phyloP scores from a whole-genome alignment of 2,797 vertebrate species.

The Petrocephalus schoutedeni region DNA sequence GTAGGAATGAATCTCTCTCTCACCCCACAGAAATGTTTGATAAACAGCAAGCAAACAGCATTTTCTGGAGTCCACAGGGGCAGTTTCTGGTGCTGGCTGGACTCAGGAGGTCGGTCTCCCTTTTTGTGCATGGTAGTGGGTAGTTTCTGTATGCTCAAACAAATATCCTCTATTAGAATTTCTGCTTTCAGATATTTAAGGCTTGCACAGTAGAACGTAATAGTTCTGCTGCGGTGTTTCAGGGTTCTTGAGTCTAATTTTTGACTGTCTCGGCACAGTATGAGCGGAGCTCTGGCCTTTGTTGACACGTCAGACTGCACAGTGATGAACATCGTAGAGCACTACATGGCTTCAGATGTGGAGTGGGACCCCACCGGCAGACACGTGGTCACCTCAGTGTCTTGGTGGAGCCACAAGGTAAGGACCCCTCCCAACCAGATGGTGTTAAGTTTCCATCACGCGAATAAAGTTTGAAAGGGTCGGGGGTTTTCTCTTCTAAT shows the following conservation, averaged over 20 bases:
- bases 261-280: slow-evolving; percentile 56
- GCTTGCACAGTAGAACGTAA: not conserved
- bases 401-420: slow-evolving; percentile 99
- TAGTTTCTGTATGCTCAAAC: slow-evolving; percentile 34
- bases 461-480: not conserved
- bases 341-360: slow-evolving; percentile 95
- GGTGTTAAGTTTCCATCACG: not conserved
- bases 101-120: slow-evolving; percentile 78
- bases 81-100: slow-evolving; percentile 94
- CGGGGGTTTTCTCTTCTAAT: not conserved
- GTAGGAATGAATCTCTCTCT: not conserved
- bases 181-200: not conserved
- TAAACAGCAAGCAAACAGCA: slow-evolving; percentile 97
- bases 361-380: slow-evolving; percentile 97
- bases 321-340: slow-evolving; percentile 97
- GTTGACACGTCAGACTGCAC: slow-evolving; percentile 97
- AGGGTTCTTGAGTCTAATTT: not conserved
- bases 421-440: not conserved
- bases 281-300: slow-evolving; percentile 94
- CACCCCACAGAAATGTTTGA: slow-evolving; percentile 81
- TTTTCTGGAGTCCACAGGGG: slow-evolving; percentile 99
- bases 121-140: slow-evolving; percentile 46
- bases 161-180: not conserved
- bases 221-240: not conserved
- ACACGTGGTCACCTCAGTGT: slow-evolving; percentile 91